Conservation (phyloP, 2,888 invertebrate species). For the Scaptomyza cyrtandrae region DNA sequence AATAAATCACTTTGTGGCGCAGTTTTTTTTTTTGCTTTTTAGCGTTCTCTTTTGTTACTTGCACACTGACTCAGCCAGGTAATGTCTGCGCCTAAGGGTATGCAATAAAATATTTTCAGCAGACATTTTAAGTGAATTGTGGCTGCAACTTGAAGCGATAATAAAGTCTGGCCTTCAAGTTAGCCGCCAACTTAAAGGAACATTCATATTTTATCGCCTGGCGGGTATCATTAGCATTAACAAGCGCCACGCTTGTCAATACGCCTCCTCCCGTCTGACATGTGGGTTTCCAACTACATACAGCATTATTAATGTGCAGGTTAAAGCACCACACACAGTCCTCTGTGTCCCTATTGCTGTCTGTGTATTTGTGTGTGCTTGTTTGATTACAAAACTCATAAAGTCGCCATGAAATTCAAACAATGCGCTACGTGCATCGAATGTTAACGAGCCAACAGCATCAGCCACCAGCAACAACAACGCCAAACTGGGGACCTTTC, state of each 20-base stretch:
- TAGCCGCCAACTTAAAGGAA: slow-evolving; percentile 37
- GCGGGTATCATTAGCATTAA: slow-evolving; percentile 67
- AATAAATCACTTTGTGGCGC: slow-evolving; percentile 71
- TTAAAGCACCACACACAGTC: slow-evolving; percentile 35
- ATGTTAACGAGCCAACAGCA: slow-evolving; percentile 44
- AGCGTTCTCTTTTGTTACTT: slow-evolving; percentile 6
- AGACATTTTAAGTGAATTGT: slow-evolving; percentile 58
- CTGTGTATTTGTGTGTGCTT: slow-evolving; percentile 33
- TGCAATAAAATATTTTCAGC: slow-evolving; percentile 65
- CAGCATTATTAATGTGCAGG: slow-evolving; percentile 61
- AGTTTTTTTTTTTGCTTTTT: slow-evolving; percentile 23
- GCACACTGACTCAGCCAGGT: slow-evolving; percentile 33
- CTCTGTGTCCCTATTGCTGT: slow-evolving; percentile 1
- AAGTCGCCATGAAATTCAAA: slow-evolving; percentile 82
- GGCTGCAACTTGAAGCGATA: slow-evolving; percentile 31
- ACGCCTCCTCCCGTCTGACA: slow-evolving; percentile 40
- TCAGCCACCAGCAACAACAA: slow-evolving; percentile 30
- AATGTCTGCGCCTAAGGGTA: slow-evolving; percentile 60
- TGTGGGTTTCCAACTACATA: slow-evolving; percentile 24
- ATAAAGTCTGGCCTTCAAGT: slow-evolving; percentile 45
- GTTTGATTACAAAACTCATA: slow-evolving; percentile 79
- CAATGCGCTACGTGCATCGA: slow-evolving; percentile 78
- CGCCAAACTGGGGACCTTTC: slow-evolving; percentile 17
- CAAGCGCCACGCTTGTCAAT: slow-evolving; percentile 62
- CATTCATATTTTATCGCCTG: slow-evolving; percentile 42